Percentiles rank a stretch among this genome's conserved stretches.
phyloP scores from a whole-genome alignment of 2,797 vertebrate species.

The Platalea minor region DNA sequence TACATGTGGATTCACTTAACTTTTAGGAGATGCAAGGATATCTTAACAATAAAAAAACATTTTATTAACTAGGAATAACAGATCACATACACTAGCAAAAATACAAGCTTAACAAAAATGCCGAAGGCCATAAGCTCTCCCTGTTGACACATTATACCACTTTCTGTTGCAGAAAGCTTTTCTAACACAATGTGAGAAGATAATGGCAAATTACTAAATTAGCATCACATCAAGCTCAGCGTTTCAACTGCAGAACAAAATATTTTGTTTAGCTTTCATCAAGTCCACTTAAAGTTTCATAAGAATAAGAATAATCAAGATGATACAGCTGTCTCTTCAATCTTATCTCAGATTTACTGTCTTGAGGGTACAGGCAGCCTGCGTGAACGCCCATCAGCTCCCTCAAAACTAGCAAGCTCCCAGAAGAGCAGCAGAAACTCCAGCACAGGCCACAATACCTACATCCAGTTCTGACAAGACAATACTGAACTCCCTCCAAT shows the following conservation, averaged over 20 bases:
- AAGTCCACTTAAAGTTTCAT: not conserved
- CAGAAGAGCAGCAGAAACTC: not conserved
- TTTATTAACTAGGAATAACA: not conserved
- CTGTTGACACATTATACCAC: not conserved
- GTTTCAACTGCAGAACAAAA: not conserved
- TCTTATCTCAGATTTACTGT: not conserved
- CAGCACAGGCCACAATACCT: not conserved
- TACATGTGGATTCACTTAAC: not conserved
- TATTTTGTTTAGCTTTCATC: conserved; percentile 4
- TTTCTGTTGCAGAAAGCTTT: not conserved
- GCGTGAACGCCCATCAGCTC: not conserved
- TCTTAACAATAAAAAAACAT: not conserved
- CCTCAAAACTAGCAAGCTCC: not conserved
- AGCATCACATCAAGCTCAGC: not conserved
- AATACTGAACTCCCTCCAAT: not conserved
- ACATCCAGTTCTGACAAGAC: not conserved
- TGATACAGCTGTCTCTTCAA: not conserved
- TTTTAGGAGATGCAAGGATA: not conserved
- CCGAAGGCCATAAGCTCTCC: not conserved
- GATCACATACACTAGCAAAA: not conserved
- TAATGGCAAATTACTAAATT: not conserved
- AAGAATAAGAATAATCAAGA: not conserved
- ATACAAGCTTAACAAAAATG: not conserved
- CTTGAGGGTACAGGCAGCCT: not conserved
- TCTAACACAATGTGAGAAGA: not conserved